These are phyloP conservation scores for Sycophila texana DNA, from an alignment of 2,888 invertebrate genomes.

Conservation along the genomic window DNA sequence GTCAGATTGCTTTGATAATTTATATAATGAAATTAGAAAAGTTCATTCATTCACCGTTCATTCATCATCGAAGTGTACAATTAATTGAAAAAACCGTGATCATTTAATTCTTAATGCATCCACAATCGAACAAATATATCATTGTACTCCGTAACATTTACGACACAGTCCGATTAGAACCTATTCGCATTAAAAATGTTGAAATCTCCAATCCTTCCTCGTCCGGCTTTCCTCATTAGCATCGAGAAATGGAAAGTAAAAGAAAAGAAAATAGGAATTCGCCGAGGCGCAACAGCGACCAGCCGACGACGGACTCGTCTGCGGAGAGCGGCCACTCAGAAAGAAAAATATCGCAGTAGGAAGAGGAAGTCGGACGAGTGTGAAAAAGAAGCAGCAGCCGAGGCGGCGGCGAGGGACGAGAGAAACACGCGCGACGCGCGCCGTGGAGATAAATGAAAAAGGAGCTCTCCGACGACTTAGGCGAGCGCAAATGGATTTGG, in stretches of 20 bases:
- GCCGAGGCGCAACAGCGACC: background rate
- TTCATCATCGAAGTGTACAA: too few species aligned
- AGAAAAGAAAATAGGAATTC: conserved; percentile 15
- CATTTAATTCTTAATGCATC: background rate
- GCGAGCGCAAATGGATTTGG: conserved; percentile 51
- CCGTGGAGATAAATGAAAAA: conserved; percentile 35
- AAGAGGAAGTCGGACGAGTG: conserved; percentile 43
- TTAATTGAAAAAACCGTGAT: too few species aligned
- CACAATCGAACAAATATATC: background rate
- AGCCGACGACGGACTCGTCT: background rate
- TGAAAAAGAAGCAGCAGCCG: conserved; percentile 37
- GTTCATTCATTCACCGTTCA: too few species aligned
- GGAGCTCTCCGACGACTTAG: conserved; percentile 30
- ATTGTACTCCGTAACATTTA: background rate
- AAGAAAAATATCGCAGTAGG: conserved; percentile 32
- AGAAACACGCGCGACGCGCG: background rate
- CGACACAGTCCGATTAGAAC: background rate
- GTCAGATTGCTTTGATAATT: too few species aligned
- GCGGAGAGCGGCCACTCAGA: background rate
- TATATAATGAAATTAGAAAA: too few species aligned
- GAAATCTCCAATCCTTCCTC: background rate
- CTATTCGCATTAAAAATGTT: conserved; percentile 4
- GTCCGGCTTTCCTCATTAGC: conserved; percentile 39
- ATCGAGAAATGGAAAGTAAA: conserved; percentile 49
- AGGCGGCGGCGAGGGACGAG: background rate